Evolutionary conservation across 2,797 vertebrate species (phyloP).

Genomic region (Austrolebias charrua): DNA sequence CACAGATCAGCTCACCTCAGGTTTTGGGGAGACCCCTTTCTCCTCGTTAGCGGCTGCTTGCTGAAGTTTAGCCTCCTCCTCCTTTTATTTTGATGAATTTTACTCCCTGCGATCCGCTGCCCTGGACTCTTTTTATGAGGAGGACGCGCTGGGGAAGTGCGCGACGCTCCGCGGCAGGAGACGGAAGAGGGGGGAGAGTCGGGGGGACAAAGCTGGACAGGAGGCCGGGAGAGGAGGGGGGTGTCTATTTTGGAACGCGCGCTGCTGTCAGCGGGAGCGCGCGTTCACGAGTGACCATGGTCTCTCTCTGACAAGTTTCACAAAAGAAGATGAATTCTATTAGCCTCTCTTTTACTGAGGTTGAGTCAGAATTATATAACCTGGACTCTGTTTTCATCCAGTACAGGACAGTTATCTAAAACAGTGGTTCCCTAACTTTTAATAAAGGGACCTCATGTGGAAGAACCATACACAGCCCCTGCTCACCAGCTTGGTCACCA

Average conservation of each 20-base stretch:
- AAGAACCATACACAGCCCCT: too few species aligned
- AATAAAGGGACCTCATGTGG: too few species aligned
- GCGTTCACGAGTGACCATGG: not conserved
- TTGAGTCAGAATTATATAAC: too few species aligned
- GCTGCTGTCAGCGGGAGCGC: too few species aligned
- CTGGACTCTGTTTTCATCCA: too few species aligned
- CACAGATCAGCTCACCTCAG: conserved; percentile 64
- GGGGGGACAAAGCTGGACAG: conserved; percentile 28
- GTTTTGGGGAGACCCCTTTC: conserved; percentile 62
- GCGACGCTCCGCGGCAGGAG: conserved; percentile 55
- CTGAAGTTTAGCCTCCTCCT: conserved; percentile 5
- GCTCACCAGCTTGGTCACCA: too few species aligned
- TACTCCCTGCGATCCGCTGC: conserved; percentile 48
- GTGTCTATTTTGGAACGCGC: conserved; percentile 64
- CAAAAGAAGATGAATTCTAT: too few species aligned
- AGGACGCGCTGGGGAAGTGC: conserved; percentile 58
- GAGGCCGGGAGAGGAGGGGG: not conserved
- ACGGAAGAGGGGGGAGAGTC: conserved; percentile 50
- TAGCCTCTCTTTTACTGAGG: too few species aligned
- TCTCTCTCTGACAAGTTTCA: too few species aligned
- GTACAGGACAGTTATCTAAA: too few species aligned
- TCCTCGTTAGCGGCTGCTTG: conserved; percentile 43
- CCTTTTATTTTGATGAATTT: conserved; percentile 14
- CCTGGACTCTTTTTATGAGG: conserved; percentile 37
- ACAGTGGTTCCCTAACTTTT: too few species aligned